A percentile compares a stretch with the other conserved stretches of the same genome.
These are phyloP conservation scores for Macroramphosus scolopax DNA, from an alignment of 2,797 vertebrate genomes.

Conservation along the genomic window DNA sequence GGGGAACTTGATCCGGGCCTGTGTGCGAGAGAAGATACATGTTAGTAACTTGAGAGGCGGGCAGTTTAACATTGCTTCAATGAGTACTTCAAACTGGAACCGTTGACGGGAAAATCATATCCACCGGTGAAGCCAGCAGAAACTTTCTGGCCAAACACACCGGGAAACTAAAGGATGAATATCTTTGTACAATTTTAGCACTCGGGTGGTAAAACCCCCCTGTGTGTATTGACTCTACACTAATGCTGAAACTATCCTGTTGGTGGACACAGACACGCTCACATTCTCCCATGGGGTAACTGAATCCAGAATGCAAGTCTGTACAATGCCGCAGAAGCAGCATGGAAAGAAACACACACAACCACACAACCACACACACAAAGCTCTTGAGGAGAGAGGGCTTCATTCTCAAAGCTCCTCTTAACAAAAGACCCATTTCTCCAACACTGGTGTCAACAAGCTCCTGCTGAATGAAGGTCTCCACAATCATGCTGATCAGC, in stretches of 20 bases:
- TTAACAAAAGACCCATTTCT: slow-evolving; percentile 5
- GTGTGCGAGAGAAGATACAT: slow-evolving; percentile 24
- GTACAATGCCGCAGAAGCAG: slow-evolving; percentile 18
- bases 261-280: slow-evolving; percentile 1
- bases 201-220: background rate
- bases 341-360: background rate
- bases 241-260: slow-evolving; percentile 5
- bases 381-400: too few relatives aligned
- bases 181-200: background rate
- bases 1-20: slow-evolving; percentile 91
- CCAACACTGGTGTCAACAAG: slow-evolving; percentile 6
- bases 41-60: slow-evolving; percentile 15
- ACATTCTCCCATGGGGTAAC: slow-evolving; percentile 9
- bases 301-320: slow-evolving; percentile 20
- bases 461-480: slow-evolving; percentile 25
- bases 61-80: slow-evolving; percentile 3
- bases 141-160: background rate
- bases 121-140: background rate
- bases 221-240: background rate
- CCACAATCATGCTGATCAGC: slow-evolving; percentile 14
- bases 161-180: background rate
- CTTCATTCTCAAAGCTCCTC: background rate
- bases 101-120: slow-evolving; percentile 4
- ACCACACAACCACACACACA: slow-evolving; percentile 2
- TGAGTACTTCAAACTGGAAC: slow-evolving; percentile 3